Evolutionary conservation across 2,888 invertebrate species (phyloP), one percentile per base, ranked within the genome.

Genomic region (Ophion costatus): DNA sequence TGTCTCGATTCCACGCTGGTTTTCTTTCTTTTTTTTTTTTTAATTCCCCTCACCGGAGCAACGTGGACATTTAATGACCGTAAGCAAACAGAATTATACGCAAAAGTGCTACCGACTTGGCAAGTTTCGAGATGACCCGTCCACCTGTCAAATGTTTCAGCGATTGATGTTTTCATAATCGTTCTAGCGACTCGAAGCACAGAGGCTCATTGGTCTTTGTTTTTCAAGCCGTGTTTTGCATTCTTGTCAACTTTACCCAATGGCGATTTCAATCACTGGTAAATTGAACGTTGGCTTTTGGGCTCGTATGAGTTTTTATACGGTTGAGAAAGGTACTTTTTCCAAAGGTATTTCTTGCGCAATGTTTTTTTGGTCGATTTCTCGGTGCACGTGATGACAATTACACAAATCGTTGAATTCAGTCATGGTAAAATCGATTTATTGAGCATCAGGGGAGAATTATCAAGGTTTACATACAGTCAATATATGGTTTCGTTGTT

Each of bases 1-100:
- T 76, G 73, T 73, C 69, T 85, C 80, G 63, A 80, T 77, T 82
- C 67, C 33, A 61, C 17, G 51, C 38, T 63, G 42, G 51, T 66
- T 82, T 75, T 24, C 64, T 70, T 79, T 20, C 57, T 67, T 70
- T 79, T 17, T 20, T 64, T 67, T 70, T 79, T 17, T 64, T 67
- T 20, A 64, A 45, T 77, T 69, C 61, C 45, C 24, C 77, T 82
- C 61, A 51, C 45, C 67, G 11, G 33, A 74, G 45, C 67, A 77
- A 64, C 42, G 70, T 45, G 57, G 78, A 79, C 51, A n/a, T 75
- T 76, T 80, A 29, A 42, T 80, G 17, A 33, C 59, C 63, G n/a
- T 66, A 51, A 59, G 45, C 42, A 76, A 57, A 61, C 45, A 29
- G 14, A 38, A 67, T 22, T 5, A 10, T 51, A 33, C n/a, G 38